Evolutionary conservation across 1,140 invertebrate genomes (phyloP).

Genomic region (Matsumurasca onukii): DNA sequence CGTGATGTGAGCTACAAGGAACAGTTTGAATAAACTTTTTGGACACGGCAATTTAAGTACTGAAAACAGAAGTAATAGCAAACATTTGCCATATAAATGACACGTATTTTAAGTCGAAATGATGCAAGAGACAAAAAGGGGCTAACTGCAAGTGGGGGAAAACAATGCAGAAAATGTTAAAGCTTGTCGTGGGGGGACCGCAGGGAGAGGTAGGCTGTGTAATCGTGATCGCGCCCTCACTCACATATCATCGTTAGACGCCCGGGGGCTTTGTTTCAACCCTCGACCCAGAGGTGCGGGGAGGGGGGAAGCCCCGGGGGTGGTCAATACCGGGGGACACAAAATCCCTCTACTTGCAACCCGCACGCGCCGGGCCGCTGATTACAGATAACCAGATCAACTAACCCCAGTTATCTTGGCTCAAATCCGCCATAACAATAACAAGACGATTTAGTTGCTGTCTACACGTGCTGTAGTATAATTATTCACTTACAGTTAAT

Average conservation of each 20-base stretch:
- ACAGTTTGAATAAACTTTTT: no score
- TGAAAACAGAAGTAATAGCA: no score
- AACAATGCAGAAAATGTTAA: conserved; percentile 26
- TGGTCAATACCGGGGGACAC: conserved; percentile 6
- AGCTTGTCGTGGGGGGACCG: neutral
- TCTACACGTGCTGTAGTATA: no score
- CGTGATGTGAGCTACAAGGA: no score
- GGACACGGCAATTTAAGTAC: no score
- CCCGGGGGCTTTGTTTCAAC: conserved; percentile 1
- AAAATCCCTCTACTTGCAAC: neutral
- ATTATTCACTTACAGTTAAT: no score
- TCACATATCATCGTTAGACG: conserved; percentile 11
- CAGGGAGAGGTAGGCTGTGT: neutral
- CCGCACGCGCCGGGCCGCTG: neutral
- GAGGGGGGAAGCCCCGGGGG: conserved; percentile 1
- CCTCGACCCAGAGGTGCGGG: neutral
- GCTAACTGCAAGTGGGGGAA: no score
- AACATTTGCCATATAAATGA: no score
- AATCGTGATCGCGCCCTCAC: conserved; percentile 2
- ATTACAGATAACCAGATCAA: neutral
- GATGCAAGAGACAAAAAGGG: no score
- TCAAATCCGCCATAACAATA: no score
- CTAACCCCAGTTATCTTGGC: neutral
- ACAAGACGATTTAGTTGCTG: no score
- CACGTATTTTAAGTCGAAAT: no score